These are phyloP conservation scores for Mesembrinibis cayennensis DNA, from an alignment of 2,113 vertebrate species.

Conservation along the genomic window DNA sequence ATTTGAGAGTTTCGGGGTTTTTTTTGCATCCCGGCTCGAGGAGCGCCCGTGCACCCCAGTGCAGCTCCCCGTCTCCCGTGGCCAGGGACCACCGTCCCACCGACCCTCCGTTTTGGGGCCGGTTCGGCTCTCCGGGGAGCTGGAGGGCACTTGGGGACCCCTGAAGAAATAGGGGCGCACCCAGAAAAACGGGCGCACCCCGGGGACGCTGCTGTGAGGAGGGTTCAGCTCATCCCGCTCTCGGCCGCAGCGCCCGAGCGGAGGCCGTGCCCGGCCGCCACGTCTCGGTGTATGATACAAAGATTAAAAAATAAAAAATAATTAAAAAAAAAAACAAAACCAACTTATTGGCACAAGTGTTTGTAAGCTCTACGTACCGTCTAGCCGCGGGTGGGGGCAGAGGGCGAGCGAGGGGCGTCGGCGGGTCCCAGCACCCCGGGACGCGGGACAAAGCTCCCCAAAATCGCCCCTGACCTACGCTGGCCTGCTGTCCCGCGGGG, in stretches of 20 bases:
- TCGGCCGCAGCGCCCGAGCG: accelerated
- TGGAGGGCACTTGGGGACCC: conserved; percentile 28
- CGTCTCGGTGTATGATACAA: accelerated
- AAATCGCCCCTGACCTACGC: neutral
- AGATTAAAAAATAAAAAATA: neutral
- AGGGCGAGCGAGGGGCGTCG: neutral
- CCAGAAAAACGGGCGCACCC: neutral
- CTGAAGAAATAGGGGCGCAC: neutral
- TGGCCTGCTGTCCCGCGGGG: neutral
- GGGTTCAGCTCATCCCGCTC: neutral
- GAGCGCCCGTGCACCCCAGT: neutral
- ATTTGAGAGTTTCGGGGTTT: neutral
- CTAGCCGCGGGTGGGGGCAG: neutral
- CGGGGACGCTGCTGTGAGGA: accelerated
- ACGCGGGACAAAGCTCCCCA: neutral
- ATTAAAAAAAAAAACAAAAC: no score
- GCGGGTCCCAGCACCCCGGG: neutral
- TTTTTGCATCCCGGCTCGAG: accelerated
- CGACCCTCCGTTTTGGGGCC: accelerated
- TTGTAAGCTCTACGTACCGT: conserved; percentile 22
- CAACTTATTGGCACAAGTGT: neutral
- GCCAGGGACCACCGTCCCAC: neutral
- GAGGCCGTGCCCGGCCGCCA: neutral
- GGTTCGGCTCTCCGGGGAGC: neutral
- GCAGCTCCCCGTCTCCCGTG: neutral